Evolutionary conservation across 2,888 invertebrate species (phyloP), one percentile per base, ranked within the genome.

Genomic region (Portevinia maculata): DNA sequence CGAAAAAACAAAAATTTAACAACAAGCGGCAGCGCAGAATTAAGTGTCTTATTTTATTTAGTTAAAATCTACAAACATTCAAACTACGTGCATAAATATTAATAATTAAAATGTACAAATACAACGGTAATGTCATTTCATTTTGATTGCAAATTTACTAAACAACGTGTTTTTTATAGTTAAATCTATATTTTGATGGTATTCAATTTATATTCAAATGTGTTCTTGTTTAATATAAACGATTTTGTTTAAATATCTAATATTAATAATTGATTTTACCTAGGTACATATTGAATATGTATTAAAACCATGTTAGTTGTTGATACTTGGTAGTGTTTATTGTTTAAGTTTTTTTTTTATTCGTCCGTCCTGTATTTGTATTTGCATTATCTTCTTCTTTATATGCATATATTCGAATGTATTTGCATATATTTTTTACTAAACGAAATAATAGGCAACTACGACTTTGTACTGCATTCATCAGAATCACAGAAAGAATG

Each of bases 11-110:
- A 52, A 11, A 64, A 46, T 53, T 6, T 55, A 55, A 30, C 37
- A 57, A 44, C 55, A 41, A 70, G 9, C 59, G 65, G 76, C 73
- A 73, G 67, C 50, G 60, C 57, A 81, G 30, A 67, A 71, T 76
- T 67, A 78, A 78, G 83, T 83, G 83, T 83, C 83, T 83, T 78
- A 83, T 83, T 71, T 83, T 71, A 67, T 67, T 83, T 83, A 83
- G 76, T 73, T 78, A 52, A 83, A 83, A 83, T 83, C 60, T 83
- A 83, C 76, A 73, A 70, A 44, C n/a, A 74, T 62, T 55, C 60
- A 57, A 79, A 79, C 62, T 62, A 67, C 69, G 50, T 44, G 9
- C 19, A 34, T 19, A 17, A 19, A n/a, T 39, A 39, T 39, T 30
- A 57, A 19, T 53, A 65, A 55, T 46, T 55, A 13, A 65, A 69